Percentiles rank a stretch among this genome's conserved stretches.
Evolutionary conservation across 2,113 vertebrate genomes (phyloP).

Genomic region (Carollia perspicillata): DNA sequence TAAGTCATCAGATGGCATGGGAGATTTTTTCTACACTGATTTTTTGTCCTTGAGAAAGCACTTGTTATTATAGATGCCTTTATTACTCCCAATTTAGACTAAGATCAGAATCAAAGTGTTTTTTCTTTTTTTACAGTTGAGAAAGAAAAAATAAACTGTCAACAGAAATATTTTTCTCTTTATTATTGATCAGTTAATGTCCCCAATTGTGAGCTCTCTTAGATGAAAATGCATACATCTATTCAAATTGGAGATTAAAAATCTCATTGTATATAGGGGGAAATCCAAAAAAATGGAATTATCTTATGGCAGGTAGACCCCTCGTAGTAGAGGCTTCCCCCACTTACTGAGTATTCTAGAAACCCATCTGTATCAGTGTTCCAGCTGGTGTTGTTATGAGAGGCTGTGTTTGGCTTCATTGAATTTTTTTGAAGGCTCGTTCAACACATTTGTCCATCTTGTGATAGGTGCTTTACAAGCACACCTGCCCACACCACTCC

Average conservation of each 20-base stretch:
- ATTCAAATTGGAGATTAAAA: background rate
- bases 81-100: background rate
- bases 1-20: background rate
- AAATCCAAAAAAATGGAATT: background rate
- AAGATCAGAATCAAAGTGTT: background rate
- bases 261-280: background rate
- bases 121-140: background rate
- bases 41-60: background rate
- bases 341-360: too few species aligned
- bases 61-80: background rate
- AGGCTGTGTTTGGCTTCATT: too few species aligned
- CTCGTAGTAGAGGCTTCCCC: too few species aligned
- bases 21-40: background rate
- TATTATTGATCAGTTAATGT: background rate
- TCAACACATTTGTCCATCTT: too few species aligned
- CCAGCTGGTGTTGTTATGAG: too few species aligned
- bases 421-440: too few species aligned
- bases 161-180: background rate
- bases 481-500: too few species aligned
- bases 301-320: too few species aligned
- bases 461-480: too few species aligned
- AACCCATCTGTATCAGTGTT: too few species aligned
- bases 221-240: background rate
- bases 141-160: background rate
- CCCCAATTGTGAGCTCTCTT: background rate